These are phyloP conservation scores for Beroe forskalii DNA, from an alignment of 37 sponge, comb jelly and placozoan genomes.

Conservation along the genomic window DNA sequence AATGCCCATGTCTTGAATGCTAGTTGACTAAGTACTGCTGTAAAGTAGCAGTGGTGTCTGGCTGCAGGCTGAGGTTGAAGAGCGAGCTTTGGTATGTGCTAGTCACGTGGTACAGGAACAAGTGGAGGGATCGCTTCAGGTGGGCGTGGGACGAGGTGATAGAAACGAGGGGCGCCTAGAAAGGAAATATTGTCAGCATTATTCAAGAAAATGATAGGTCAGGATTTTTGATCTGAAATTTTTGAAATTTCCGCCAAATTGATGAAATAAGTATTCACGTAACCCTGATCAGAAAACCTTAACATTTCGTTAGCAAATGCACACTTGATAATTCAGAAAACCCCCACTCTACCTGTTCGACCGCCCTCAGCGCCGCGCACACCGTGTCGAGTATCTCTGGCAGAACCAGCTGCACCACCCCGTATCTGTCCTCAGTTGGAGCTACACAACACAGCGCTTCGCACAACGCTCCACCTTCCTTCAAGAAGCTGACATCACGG, in stretches of 20 bases:
- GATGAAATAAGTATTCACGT: too few relatives aligned
- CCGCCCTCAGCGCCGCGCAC: not conserved
- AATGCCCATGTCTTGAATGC: not conserved
- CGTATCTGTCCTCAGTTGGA: not conserved
- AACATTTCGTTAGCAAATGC: too few relatives aligned
- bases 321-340: not conserved
- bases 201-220: not conserved
- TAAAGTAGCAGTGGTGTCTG: not conserved
- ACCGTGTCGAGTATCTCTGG: conserved; percentile 42
- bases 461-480: not conserved
- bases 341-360: conserved; percentile 33
- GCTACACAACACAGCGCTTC: conserved; percentile 46
- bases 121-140: conserved; percentile 23
- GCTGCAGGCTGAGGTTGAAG: not conserved
- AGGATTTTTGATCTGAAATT: not conserved
- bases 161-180: not conserved
- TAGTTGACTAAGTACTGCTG: not conserved
- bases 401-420: conserved; percentile 37
- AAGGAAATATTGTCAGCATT: too few relatives aligned
- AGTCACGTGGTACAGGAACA: conserved; percentile 34
- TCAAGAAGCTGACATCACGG: not conserved
- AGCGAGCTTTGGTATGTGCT: not conserved
- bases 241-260: too few relatives aligned
- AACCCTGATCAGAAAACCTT: too few relatives aligned
- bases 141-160: not conserved